A percentile compares a stretch with the other conserved stretches of the same genome.
Evolutionary conservation across 2,113 vertebrate species (phyloP).

Genomic region (Bos javanicus): DNA sequence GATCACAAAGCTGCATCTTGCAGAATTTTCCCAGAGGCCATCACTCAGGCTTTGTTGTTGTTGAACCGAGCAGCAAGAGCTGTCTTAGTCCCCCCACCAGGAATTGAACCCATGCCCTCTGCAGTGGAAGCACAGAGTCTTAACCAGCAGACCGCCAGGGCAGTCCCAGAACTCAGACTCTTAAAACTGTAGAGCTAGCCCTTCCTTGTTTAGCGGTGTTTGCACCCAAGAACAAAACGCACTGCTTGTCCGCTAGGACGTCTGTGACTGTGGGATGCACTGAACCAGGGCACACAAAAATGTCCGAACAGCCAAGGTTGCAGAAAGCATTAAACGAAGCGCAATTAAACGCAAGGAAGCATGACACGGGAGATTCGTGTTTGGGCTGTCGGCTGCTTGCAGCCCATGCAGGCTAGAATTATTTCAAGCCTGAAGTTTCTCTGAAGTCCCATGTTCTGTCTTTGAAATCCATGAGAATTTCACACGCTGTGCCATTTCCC

Average conservation of each 20-base stretch:
- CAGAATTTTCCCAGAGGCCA: not conserved
- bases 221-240: not conserved
- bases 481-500: too few species aligned
- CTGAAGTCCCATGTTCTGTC: not conserved
- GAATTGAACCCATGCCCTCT: not conserved
- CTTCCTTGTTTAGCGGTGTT: rapidly evolving
- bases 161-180: not conserved
- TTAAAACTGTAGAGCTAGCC: not conserved
- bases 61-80: not conserved
- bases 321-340: not conserved
- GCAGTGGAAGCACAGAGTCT: not conserved
- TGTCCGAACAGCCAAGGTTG: not conserved
- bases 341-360: rapidly evolving
- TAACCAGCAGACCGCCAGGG: not conserved
- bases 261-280: not conserved
- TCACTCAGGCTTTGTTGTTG: not conserved
- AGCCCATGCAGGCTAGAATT: not conserved
- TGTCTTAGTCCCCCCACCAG: not conserved
- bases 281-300: not conserved
- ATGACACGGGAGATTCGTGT: rapidly evolving
- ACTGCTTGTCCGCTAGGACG: not conserved
- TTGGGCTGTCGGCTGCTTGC: not conserved
- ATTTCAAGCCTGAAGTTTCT: not conserved
- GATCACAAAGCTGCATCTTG: not conserved
- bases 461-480: not conserved